Evolutionary conservation across 2,797 vertebrate species (phyloP).

Genomic region (Yasuhikotakia modesta): DNA sequence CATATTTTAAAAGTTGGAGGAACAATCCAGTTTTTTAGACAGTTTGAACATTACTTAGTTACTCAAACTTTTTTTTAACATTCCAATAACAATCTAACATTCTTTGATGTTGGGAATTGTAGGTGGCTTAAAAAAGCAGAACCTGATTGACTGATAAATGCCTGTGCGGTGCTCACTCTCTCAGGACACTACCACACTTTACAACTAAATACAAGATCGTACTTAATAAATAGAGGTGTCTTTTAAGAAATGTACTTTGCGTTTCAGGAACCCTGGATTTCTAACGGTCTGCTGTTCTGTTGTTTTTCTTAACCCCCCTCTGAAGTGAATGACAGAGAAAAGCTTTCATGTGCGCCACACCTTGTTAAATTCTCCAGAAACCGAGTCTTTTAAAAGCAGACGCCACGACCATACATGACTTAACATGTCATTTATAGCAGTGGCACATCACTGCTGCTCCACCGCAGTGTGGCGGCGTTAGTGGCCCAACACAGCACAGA

Average conservation of each 20-base stretch:
- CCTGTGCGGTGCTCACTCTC: constrained; percentile 5
- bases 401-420: constrained; percentile 59
- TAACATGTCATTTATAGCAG: constrained; percentile 68
- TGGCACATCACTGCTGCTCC: constrained; percentile 63
- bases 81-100: too few species aligned
- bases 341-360: constrained; percentile 64
- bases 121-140: constrained; percentile 27
- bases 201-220: constrained; percentile 11
- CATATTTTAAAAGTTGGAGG: too few species aligned
- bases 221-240: constrained; percentile 36
- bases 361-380: constrained; percentile 73
- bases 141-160: constrained; percentile 20
- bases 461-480: constrained; percentile 58
- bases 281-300: constrained; percentile 57
- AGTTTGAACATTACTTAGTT: too few species aligned
- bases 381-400: constrained; percentile 65
- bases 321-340: constrained; percentile 52
- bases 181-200: constrained; percentile 14
- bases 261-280: constrained; percentile 47
- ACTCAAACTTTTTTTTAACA: too few species aligned
- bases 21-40: too few species aligned
- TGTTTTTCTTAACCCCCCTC: constrained; percentile 55
- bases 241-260: constrained; percentile 55
- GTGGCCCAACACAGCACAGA: constrained; percentile 14
- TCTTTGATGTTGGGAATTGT: too few species aligned